Evolutionary conservation across 2,797 vertebrate genomes (phyloP).

Genomic region (Alauda arvensis): DNA sequence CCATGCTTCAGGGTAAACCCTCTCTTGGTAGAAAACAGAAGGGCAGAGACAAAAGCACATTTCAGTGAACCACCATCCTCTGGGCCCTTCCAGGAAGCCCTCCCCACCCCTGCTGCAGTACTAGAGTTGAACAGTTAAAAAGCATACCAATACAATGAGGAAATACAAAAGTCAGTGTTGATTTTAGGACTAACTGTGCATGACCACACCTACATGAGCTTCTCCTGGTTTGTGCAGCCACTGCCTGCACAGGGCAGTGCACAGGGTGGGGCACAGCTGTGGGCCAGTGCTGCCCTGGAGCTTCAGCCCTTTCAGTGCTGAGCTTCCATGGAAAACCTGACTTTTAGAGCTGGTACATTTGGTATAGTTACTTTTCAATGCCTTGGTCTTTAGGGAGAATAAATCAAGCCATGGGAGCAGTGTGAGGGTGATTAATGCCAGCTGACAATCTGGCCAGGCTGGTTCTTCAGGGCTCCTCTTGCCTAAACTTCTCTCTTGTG

Average conservation of each 20-base stretch:
- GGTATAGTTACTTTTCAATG: neutral
- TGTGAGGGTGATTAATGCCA: neutral
- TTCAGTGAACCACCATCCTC: neutral
- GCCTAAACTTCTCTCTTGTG: neutral
- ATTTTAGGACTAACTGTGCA: neutral
- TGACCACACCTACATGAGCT: neutral
- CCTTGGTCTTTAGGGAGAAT: neutral
- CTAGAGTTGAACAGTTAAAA: neutral
- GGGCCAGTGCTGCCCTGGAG: neutral
- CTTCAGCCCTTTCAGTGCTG: neutral
- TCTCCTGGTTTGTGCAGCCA: too few relatives aligned
- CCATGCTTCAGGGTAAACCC: neutral
- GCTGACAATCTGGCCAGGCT: neutral
- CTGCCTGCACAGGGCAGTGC: neutral
- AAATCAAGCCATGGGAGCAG: neutral
- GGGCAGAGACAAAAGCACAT: neutral
- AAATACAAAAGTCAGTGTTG: neutral
- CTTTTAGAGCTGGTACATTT: neutral
- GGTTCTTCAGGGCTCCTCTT: neutral
- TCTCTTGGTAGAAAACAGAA: neutral
- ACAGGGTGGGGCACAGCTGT: neutral
- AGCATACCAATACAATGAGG: neutral
- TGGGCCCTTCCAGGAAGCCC: neutral
- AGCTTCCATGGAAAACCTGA: neutral
- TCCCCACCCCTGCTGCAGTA: neutral